Evolutionary conservation across 2,797 vertebrate genomes (phyloP).

Genomic region (Sebastes kiyomatsui): DNA sequence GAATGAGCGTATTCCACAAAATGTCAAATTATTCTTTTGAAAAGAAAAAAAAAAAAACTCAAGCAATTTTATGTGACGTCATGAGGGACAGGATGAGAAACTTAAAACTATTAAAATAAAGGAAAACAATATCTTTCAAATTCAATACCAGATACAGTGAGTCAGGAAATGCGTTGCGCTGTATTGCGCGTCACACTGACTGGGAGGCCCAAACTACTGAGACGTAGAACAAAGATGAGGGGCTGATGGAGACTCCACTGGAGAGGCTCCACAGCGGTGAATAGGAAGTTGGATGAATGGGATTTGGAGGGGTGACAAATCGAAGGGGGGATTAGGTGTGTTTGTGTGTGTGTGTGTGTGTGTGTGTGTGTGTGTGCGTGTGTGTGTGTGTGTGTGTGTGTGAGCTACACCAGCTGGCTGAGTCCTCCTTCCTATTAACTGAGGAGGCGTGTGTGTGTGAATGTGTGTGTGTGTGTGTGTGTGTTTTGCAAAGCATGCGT

Average conservation of each 20-base stretch:
- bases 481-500: slow-evolving; percentile 9
- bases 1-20: neutral
- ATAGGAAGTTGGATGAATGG: slow-evolving; percentile 72
- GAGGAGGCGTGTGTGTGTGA: slow-evolving; percentile 41
- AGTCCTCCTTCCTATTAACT: slow-evolving; percentile 58
- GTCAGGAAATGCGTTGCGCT: neutral
- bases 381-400: neutral
- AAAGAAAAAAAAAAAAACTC: too few species aligned
- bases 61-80: neutral
- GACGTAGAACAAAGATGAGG: slow-evolving; percentile 47
- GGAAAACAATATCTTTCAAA: neutral
- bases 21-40: neutral
- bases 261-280: slow-evolving; percentile 64
- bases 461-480: neutral
- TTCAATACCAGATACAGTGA: neutral
- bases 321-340: slow-evolving; percentile 63
- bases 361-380: neutral
- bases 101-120: neutral
- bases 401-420: slow-evolving; percentile 63
- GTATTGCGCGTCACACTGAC: slow-evolving; percentile 5
- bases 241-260: slow-evolving; percentile 55
- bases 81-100: neutral
- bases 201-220: slow-evolving; percentile 19
- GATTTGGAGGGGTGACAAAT: slow-evolving; percentile 75
- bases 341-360: slow-evolving; percentile 30